Base-by-base conservation (phyloP, 2,113 vertebrate species). In the Ameiurus melas region DNA sequence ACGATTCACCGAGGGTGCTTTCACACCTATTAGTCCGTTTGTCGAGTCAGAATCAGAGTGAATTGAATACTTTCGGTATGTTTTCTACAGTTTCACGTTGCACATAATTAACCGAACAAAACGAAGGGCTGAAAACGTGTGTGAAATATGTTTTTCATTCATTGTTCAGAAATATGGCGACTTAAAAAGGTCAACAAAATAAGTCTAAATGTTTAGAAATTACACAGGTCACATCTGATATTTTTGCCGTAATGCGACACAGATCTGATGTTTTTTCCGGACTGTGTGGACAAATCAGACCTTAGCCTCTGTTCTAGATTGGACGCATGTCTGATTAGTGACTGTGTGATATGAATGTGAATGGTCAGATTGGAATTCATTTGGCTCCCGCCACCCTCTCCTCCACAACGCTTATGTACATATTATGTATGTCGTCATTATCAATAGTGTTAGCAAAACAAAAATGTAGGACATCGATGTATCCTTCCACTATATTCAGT, bases 1-100 rank as follows among this genome's bases (percentile, higher is more conserved):
- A 85, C 89, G 39, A 68, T 25, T 73, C 66, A 53, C 75, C 73
- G 25, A 64, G 57, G 58, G 57, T 43, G 80, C 80, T 83, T 83
- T 83, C 80, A 83, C 80, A 62, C 57, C 12, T 27, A 25, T 25
- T 62, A 62, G 6, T 58, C 57, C 36, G 36, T 83, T 62, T 25
- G 19, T 43, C 12, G 2, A 62, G 22, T 27, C 55, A 19, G 5
- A 30, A 62, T 36, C 53, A 8, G 78, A 20, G 53, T 19, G n/a
- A 80, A 20, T 57, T 22, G 30, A 25, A 36, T 25, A 82, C 57
- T n/a, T 55, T 51, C 8, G 3, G 19, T 30, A 51, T 79, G 27
- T 30, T 55, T 77, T 79, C 75, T 79, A 16, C 25, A 53, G 39
- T 78, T 79, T 79, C 6, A 47, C 1, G 9, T 47, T 27, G 33